phyloP scores from a whole-genome alignment of 1,140 invertebrate genomes.

The Drosophila repleta region DNA sequence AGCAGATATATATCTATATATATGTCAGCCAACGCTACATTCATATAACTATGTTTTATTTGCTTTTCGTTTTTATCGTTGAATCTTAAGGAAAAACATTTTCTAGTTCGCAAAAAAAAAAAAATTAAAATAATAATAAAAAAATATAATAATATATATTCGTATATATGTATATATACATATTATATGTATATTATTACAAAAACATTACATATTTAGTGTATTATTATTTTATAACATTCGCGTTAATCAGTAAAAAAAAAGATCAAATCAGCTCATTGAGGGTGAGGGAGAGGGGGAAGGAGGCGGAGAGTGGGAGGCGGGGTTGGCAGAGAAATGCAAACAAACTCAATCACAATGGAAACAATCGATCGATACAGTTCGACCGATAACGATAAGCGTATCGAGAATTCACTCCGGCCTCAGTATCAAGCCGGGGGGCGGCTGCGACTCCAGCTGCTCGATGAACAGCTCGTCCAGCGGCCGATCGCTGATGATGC shows the following conservation, averaged over 20 bases:
- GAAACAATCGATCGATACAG: slow-evolving; percentile 55
- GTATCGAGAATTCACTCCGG: slow-evolving; percentile 37
- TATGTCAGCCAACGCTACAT: slow-evolving; percentile 36
- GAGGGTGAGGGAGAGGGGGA: background rate
- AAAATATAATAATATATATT: background rate
- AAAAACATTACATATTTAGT: slow-evolving; percentile 44
- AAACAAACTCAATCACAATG: slow-evolving; percentile 79
- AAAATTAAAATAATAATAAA: slow-evolving; percentile 12
- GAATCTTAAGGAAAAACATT: slow-evolving; percentile 76
- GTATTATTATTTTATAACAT: slow-evolving; percentile 35
- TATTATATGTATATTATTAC: slow-evolving; percentile 9
- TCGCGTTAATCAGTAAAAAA: slow-evolving; percentile 26
- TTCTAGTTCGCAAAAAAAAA: slow-evolving; percentile 67
- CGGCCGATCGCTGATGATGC: slow-evolving; percentile 91
- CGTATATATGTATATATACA: slow-evolving; percentile 8
- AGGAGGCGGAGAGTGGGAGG: background rate
- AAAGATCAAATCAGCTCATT: background rate
- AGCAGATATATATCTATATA: slow-evolving; percentile 10
- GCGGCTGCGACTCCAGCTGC: slow-evolving; percentile 65
- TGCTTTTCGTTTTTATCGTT: slow-evolving; percentile 57
- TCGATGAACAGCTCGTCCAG: slow-evolving; percentile 78
- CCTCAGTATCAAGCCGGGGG: slow-evolving; percentile 59
- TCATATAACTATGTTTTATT: slow-evolving; percentile 40
- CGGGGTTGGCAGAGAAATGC: slow-evolving; percentile 58
- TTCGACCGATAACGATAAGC: slow-evolving; percentile 7